Percentiles rank a stretch among this genome's conserved stretches.
Evolutionary conservation across 2,113 vertebrate genomes (phyloP).

Genomic region (Rhombomys opimus): DNA sequence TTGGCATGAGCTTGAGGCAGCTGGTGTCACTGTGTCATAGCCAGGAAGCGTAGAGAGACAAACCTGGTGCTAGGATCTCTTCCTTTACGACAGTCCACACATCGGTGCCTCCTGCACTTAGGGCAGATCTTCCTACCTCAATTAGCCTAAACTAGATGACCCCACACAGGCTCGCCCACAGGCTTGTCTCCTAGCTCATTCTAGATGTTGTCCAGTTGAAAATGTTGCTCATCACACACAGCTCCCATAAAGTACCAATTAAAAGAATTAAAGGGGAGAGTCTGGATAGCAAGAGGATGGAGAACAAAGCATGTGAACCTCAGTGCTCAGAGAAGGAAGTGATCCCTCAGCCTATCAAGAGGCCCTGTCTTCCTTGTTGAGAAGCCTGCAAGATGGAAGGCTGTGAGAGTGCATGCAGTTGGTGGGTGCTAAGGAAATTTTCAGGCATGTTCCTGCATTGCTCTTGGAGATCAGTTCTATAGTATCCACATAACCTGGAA

Average conservation of each 20-base stretch:
- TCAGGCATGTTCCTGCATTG: too few relatives aligned
- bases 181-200: not conserved
- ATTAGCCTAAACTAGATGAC: not conserved
- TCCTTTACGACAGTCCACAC: not conserved
- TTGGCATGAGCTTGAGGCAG: not conserved
- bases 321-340: not conserved
- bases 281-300: not conserved
- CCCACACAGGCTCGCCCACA: not conserved
- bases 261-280: not conserved
- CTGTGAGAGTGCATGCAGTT: not conserved
- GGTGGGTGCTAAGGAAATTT: not conserved
- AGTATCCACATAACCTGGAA: too few relatives aligned
- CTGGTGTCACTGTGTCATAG: not conserved
- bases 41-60: not conserved
- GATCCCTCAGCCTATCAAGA: rapidly evolving
- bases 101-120: not conserved
- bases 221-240: not conserved
- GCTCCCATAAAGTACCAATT: not conserved
- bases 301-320: not conserved
- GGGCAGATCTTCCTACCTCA: not conserved
- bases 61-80: not conserved
- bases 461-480: rapidly evolving
- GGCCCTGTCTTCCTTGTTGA: not conserved
- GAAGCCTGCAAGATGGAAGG: not conserved
- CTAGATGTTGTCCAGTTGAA: not conserved